These are phyloP conservation scores for Rhinoraja longicauda DNA, from an alignment of 2,797 vertebrate species.

Conservation along the genomic window DNA sequence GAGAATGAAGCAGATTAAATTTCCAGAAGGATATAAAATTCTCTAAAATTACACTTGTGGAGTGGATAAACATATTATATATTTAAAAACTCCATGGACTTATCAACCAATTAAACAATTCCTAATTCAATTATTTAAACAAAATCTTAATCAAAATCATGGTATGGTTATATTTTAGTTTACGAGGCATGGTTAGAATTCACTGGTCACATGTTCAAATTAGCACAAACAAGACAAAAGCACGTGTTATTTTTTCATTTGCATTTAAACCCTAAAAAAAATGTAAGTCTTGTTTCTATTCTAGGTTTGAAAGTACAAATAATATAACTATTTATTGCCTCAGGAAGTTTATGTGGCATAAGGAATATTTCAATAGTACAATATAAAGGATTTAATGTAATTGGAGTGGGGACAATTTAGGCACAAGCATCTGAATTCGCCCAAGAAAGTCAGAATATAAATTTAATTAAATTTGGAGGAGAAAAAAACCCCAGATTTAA, in stretches of 20 bases:
- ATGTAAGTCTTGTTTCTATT: neutral
- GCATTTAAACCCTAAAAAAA: neutral
- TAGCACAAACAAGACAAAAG: neutral
- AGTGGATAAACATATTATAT: neutral
- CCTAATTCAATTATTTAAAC: neutral
- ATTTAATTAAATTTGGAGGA: neutral
- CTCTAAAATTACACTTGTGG: neutral
- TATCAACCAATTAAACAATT: neutral
- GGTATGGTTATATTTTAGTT: neutral
- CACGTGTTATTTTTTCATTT: neutral
- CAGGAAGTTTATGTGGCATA: neutral
- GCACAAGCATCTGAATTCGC: neutral
- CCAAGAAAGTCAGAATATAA: neutral
- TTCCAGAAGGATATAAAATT: neutral
- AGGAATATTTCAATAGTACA: neutral
- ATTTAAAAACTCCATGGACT: neutral
- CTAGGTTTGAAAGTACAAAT: neutral
- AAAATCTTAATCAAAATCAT: neutral
- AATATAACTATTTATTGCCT: neutral
- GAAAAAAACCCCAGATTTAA: neutral
- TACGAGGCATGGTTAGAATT: neutral
- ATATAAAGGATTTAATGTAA: neutral
- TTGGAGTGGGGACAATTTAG: neutral
- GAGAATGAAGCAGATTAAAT: neutral
- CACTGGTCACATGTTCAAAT: no score